These are phyloP conservation scores for Aphidius gifuensis DNA, from an alignment of 1,140 invertebrate species.

Conservation along the genomic window DNA sequence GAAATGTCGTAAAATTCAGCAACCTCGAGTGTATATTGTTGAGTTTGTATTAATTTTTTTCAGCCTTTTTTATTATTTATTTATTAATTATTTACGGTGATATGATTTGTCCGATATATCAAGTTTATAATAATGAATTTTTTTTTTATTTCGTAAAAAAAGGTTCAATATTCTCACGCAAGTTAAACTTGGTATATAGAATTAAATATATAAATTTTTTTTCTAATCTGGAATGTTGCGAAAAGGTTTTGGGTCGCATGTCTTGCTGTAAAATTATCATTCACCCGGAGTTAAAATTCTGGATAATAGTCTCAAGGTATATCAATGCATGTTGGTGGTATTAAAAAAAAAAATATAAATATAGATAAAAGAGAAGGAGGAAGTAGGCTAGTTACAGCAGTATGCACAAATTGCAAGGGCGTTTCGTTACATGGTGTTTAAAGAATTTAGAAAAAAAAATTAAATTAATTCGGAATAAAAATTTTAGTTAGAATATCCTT, in stretches of 20 bases:
- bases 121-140: too few species aligned
- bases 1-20: too few species aligned
- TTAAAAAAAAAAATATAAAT: too few species aligned
- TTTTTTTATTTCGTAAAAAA: background rate
- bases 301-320: background rate
- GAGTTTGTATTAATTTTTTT: too few species aligned
- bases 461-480: background rate
- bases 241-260: constrained; percentile 12
- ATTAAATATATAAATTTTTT: background rate
- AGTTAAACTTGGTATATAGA: background rate
- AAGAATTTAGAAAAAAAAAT: background rate
- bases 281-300: background rate
- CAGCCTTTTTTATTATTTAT: too few species aligned
- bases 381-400: constrained; percentile 10
- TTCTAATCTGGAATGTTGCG: background rate
- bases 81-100: too few species aligned
- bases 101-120: too few species aligned
- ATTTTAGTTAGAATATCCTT: background rate
- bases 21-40: too few species aligned
- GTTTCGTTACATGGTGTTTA: constrained; percentile 10
- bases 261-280: constrained; percentile 12
- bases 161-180: constrained; percentile 11
- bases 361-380: background rate
- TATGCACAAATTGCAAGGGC: constrained; percentile 17
- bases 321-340: background rate